Evolutionary conservation across 2,888 invertebrate genomes (phyloP), one percentile per base, ranked within the genome.

Genomic region (Nipponacmea schrenckii): DNA sequence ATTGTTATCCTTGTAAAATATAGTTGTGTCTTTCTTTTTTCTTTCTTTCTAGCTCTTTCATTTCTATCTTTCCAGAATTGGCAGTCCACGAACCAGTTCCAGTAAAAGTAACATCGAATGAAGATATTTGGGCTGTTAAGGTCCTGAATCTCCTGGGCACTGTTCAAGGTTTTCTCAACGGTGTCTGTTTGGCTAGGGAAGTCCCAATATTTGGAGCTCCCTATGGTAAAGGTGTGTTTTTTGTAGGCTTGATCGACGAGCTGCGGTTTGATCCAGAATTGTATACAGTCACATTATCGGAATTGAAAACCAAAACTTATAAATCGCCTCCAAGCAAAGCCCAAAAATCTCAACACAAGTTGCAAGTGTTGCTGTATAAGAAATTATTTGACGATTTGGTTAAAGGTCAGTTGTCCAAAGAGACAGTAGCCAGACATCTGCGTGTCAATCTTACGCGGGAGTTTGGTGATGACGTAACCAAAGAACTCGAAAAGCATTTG

Each of bases 241-340:
- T 87, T 62, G 82, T 84, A 48, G 87, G 87, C 0, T 73, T 87
- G 20, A 84, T 87, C 39, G 87, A 87, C 74, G 87, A 87, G 73
- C 79, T 87, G 1, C 73, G 80, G 15, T 86, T 85, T 75, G 84
- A 87, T 68, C 80, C 81, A n/a, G 79, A 81, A n/a, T 74, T 73
- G 0, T 85, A 84, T 70, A 75, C 78, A 12, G 72, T 86, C 64
- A 81, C 82, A 65, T 74, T 87, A 56, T 73, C 76, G 3, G 87
- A 87, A 72, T 77, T 87, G 46, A 87, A 87, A 76, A 87, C 86
- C 0, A 74, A 83, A 26, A 78, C 64, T 44, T 76, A 83, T 12
- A 79, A 73, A 45, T 75, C 72, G 1, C 50, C 80, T 17, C 86
- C 86, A 4, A 81, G 81, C n/a, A 77, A 77, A 65, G 77, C 84